Conservation (phyloP, 1,140 invertebrate species). For the Macrobrachium nipponense region DNA sequence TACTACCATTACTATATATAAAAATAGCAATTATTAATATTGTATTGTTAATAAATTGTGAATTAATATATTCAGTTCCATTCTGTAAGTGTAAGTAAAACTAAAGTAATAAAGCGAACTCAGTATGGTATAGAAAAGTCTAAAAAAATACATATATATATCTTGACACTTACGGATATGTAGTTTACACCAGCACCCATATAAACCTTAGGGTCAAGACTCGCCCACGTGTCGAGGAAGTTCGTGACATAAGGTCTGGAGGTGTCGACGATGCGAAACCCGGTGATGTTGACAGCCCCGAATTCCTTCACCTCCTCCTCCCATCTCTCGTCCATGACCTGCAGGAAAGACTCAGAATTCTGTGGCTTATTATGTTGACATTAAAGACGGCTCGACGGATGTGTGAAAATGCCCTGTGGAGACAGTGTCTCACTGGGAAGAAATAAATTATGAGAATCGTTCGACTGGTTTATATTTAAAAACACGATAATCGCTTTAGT, state of each 20-base stretch:
- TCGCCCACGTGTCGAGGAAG: constrained; percentile 31
- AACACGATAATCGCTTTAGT: too few relatives aligned
- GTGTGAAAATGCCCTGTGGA: too few relatives aligned
- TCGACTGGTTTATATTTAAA: too few relatives aligned
- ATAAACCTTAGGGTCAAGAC: constrained; percentile 31
- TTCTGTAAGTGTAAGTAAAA: too few relatives aligned
- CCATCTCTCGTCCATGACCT: constrained; percentile 96
- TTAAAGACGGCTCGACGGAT: not conserved
- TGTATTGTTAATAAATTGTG: too few relatives aligned
- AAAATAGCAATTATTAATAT: too few relatives aligned
- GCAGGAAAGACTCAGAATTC: not conserved
- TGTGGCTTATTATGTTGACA: not conserved
- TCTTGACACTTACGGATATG: constrained; percentile 39
- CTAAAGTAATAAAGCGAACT: too few relatives aligned
- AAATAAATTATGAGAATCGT: too few relatives aligned
- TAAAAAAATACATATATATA: not conserved
- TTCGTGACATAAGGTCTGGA: constrained; percentile 27
- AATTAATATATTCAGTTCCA: too few relatives aligned
- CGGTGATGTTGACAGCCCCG: constrained; percentile 95
- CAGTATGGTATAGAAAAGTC: too few relatives aligned
- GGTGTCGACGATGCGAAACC: constrained; percentile 89
- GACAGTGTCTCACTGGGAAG: too few relatives aligned
- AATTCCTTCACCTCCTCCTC: constrained; percentile 89
- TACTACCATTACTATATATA: too few relatives aligned
- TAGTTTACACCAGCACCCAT: constrained; percentile 29